A percentile compares a stretch with the other conserved stretches of the same genome.
Evolutionary conservation across 2,797 vertebrate genomes (phyloP).

Genomic region (Iguana delicatissima): DNA sequence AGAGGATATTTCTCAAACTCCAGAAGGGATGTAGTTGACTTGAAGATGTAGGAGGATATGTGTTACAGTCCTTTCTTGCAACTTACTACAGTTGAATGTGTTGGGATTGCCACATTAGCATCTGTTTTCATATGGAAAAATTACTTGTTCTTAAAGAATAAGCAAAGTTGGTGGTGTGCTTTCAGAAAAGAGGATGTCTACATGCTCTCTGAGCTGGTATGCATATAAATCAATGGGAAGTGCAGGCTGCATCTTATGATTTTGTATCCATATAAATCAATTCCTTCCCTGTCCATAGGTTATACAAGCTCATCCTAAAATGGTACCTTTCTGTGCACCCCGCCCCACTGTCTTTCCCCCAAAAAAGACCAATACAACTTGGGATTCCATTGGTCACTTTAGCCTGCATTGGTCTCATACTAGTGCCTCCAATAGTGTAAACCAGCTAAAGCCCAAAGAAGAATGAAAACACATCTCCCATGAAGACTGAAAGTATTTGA

Average conservation of each 20-base stretch:
- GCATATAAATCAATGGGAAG: no score
- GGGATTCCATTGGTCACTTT: conserved; percentile 3
- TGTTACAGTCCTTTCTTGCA: not conserved
- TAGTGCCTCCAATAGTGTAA: not conserved
- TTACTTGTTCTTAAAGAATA: not conserved
- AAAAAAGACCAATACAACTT: not conserved
- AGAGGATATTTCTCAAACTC: not conserved
- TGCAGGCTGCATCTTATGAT: not conserved
- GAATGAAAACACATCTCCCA: not conserved
- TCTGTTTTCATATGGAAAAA: not conserved
- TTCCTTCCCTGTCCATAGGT: not conserved
- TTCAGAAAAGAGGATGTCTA: not conserved
- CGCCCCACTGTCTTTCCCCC: no score
- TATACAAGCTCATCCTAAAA: not conserved
- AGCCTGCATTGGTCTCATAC: not conserved
- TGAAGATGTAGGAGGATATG: not conserved
- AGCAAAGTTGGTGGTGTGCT: not conserved
- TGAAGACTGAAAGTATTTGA: not conserved
- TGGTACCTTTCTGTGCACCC: not conserved
- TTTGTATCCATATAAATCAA: not conserved
- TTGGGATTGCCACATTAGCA: not conserved
- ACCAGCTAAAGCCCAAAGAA: not conserved
- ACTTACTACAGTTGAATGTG: conserved; percentile 26
- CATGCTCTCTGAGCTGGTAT: not conserved
- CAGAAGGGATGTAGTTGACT: not conserved